phyloP scores from a whole-genome alignment of 1,140 invertebrate genomes.

The Drosophila nikananu region DNA sequence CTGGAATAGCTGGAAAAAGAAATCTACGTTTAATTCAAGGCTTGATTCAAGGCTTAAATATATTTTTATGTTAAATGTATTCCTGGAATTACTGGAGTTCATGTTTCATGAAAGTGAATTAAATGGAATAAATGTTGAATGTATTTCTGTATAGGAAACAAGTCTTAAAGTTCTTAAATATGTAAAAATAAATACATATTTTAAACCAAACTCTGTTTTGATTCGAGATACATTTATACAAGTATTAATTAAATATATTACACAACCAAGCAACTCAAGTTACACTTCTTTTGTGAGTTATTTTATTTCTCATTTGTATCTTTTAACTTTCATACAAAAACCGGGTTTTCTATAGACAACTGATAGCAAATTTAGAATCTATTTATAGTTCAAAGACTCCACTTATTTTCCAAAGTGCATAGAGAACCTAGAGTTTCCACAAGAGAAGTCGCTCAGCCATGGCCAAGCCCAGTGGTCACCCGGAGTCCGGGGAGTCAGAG shows the following conservation, averaged over 20 bases:
- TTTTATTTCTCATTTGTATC: too few relatives aligned
- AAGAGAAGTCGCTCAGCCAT: conserved; percentile 38
- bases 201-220: neutral
- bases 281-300: too few relatives aligned
- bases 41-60: neutral
- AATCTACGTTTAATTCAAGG: too few relatives aligned
- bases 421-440: conserved; percentile 8
- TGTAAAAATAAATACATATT: neutral
- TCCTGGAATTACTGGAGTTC: neutral
- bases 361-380: too few relatives aligned
- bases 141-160: neutral
- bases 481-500: conserved; percentile 27
- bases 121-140: neutral
- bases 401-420: neutral
- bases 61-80: neutral
- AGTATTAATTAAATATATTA: too few relatives aligned
- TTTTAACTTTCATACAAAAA: too few relatives aligned
- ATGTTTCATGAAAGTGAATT: neutral
- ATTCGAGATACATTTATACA: neutral
- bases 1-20: too few relatives aligned
- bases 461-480: conserved; percentile 55
- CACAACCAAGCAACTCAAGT: too few relatives aligned
- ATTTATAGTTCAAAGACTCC: neutral
- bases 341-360: too few relatives aligned
- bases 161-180: too few relatives aligned